Conservation (phyloP, 1,140 invertebrate species). For the Caenorhabditis briggsae region DNA sequence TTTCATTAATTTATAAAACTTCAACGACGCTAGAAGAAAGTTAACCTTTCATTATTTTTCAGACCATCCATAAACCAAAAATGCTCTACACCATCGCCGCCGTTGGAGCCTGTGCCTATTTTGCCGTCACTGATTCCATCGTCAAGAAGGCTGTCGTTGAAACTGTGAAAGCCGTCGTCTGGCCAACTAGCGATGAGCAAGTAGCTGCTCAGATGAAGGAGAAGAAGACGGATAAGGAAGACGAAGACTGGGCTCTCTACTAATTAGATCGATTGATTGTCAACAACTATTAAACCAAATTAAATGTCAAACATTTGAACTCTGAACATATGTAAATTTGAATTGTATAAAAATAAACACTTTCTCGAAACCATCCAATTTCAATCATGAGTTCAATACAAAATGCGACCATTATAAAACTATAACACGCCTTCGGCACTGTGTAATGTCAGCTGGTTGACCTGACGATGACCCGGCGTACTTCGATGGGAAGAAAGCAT, state of each 20-base stretch:
- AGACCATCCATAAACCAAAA: background rate
- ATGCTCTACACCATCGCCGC: conserved; percentile 47
- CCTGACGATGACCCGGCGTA: too few species aligned
- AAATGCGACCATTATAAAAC: too few species aligned
- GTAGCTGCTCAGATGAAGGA: conserved; percentile 25
- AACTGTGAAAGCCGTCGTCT: conserved; percentile 35
- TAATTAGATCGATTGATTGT: background rate
- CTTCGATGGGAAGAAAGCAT: too few species aligned
- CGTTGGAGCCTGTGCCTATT: conserved; percentile 41
- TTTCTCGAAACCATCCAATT: background rate
- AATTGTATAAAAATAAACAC: conserved; percentile 1
- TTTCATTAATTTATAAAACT: background rate
- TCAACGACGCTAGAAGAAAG: background rate
- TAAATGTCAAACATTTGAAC: background rate
- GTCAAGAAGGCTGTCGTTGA: conserved; percentile 36
- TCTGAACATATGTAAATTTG: conserved; percentile 25
- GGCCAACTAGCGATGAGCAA: conserved; percentile 39
- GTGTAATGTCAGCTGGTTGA: too few species aligned
- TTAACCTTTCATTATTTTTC: background rate
- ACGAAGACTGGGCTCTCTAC: conserved; percentile 27
- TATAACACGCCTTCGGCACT: too few species aligned
- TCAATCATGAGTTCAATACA: too few species aligned
- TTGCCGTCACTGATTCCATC: conserved; percentile 14
- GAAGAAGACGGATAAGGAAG: conserved; percentile 41
- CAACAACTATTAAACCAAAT: too few species aligned